Percentiles rank a stretch among this genome's conserved stretches.
Evolutionary conservation across 35 echinoderm and acorn worm genomes (phyloP).

Genomic region (Stichopus chloronotus): DNA sequence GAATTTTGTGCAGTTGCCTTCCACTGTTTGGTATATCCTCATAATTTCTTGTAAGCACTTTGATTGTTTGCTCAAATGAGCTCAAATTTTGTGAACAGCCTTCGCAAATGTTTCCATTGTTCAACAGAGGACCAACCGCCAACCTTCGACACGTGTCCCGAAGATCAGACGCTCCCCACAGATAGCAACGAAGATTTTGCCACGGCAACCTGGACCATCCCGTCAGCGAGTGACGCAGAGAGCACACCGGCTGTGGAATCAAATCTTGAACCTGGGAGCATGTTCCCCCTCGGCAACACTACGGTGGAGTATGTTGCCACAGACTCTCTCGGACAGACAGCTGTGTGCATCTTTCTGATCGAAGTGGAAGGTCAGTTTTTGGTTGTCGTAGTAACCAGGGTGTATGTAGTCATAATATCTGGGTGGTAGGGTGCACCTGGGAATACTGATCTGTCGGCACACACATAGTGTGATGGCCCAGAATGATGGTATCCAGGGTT

Average conservation of each 20-base stretch:
- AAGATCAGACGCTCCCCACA: not conserved
- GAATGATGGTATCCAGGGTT: too few relatives aligned
- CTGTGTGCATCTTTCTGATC: not conserved
- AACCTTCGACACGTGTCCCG: not conserved
- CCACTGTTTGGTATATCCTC: too few relatives aligned
- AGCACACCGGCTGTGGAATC: not conserved
- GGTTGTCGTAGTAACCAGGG: too few relatives aligned
- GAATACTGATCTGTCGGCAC: too few relatives aligned
- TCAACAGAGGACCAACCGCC: not conserved
- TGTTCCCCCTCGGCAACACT: slow-evolving; percentile 3
- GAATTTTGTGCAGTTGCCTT: too few relatives aligned
- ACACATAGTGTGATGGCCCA: too few relatives aligned
- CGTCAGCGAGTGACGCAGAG: slow-evolving; percentile 21
- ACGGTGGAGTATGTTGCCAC: slow-evolving; percentile 1
- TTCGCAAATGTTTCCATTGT: too few relatives aligned
- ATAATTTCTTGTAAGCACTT: too few relatives aligned
- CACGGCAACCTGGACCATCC: not conserved
- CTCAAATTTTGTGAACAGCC: too few relatives aligned
- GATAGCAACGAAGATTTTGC: not conserved
- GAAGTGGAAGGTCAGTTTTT: slow-evolving; percentile 2
- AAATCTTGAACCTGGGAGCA: not conserved
- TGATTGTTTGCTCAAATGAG: too few relatives aligned
- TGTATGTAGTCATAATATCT: too few relatives aligned
- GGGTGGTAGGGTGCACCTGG: too few relatives aligned
- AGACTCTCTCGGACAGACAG: slow-evolving; percentile 36